Percentiles rank a stretch among this genome's conserved stretches.
Conservation (phyloP, 2,113 vertebrate genomes). For the Corapipo altera region DNA sequence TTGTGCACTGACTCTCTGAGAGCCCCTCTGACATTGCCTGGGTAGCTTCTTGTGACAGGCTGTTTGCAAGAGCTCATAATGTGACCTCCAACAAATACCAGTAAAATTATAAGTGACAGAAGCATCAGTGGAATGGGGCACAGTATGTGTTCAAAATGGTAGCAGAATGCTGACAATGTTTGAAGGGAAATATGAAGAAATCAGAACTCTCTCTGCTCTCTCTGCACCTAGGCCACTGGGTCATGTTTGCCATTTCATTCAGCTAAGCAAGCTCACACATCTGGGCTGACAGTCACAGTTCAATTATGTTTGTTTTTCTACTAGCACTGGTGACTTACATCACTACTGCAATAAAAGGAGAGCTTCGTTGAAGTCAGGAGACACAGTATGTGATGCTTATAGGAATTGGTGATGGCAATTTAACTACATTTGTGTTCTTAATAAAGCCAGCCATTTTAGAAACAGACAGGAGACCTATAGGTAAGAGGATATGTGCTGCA, state of each 20-base stretch:
- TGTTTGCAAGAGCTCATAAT: background rate
- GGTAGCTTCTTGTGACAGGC: background rate
- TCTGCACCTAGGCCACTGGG: background rate
- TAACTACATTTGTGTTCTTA: background rate
- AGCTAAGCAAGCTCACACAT: background rate
- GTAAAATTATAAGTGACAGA: background rate
- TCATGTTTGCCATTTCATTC: background rate
- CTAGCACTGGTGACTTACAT: background rate
- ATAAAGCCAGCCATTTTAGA: background rate
- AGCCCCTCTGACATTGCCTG: accelerated
- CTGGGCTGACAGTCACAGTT: background rate
- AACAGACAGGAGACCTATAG: background rate
- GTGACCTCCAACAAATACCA: background rate
- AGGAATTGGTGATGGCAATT: background rate
- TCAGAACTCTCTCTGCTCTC: background rate
- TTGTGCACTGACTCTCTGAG: background rate
- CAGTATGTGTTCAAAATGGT: background rate
- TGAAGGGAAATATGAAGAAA: background rate
- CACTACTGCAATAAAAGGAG: background rate
- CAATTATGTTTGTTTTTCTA: background rate
- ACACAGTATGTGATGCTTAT: accelerated
- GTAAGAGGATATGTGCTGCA: background rate
- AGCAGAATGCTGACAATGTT: background rate
- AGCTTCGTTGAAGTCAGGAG: background rate
- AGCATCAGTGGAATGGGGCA: background rate